Percentiles rank a stretch among this genome's conserved stretches.
phyloP scores from a whole-genome alignment of 2,888 invertebrate species.

The Antitype chi region DNA sequence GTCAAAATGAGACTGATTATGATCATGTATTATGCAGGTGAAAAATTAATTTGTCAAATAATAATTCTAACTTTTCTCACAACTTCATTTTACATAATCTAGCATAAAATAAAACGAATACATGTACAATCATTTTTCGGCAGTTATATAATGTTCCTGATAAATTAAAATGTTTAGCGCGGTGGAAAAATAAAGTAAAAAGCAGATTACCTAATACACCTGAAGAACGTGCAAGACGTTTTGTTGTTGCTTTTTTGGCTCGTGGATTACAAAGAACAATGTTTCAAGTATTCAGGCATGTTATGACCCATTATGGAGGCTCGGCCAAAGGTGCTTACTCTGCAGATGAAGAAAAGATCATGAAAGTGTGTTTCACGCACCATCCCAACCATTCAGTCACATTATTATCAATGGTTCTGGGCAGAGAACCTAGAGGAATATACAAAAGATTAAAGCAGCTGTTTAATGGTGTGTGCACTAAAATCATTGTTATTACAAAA shows the following conservation, averaged over 20 bases:
- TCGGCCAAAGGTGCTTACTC: slow-evolving; percentile 74
- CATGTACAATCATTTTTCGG: slow-evolving; percentile 14
- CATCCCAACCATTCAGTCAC: slow-evolving; percentile 72
- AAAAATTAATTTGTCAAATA: background rate
- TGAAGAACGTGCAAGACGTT: slow-evolving; percentile 77
- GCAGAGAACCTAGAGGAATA: slow-evolving; percentile 80
- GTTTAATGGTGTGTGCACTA: slow-evolving; percentile 67
- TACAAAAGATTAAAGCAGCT: slow-evolving; percentile 73
- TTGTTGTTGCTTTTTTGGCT: slow-evolving; percentile 80
- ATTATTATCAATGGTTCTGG: slow-evolving; percentile 74
- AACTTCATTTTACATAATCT: background rate
- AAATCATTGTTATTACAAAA: background rate
- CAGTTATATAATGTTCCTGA: slow-evolving; percentile 81
- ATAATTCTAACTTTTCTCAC: background rate
- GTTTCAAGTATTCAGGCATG: slow-evolving; percentile 80
- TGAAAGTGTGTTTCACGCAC: slow-evolving; percentile 79
- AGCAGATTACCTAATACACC: slow-evolving; percentile 68
- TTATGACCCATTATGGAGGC: slow-evolving; percentile 72
- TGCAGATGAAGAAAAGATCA: slow-evolving; percentile 79
- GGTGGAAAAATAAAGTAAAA: slow-evolving; percentile 79
- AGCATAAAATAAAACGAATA: background rate
- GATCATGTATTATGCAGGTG: too few species aligned
- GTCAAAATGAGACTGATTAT: too few species aligned
- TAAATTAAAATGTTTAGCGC: slow-evolving; percentile 77
- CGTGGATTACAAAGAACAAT: slow-evolving; percentile 79